Base-by-base conservation (phyloP, 2,888 invertebrate species). In the Drosophila mimetica region DNA sequence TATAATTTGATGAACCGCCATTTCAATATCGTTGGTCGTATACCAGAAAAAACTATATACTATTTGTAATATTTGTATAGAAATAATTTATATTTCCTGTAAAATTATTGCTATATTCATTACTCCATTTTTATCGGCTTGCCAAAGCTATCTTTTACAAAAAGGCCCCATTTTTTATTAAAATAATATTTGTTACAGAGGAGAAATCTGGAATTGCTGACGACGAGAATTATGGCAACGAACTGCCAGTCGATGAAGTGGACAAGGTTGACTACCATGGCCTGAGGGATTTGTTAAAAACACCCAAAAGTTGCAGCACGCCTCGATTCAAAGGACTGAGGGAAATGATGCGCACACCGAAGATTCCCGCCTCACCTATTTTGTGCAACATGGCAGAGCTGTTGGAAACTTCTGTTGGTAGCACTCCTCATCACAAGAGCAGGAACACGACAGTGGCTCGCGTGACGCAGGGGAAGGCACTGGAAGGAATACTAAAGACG, bases 401-500 rank as follows among this genome's bases (percentile, higher is more conserved):
- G 18, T 59, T 88, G 66, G 73, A 85, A 36, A 25, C 20, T 25
- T 50, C 71, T 3, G 48, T 14, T 1, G 39, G 46, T 28, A 39
- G 32, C 13, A 36, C 55, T 1, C 30, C 51, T 5, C 44, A 46
- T 1, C 55, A 46, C 4, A 57, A 51, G 20, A 50, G 53, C n/a
- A 44, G 37, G 4, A 47, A 4, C 22, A 37, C 36, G n/a, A 50
- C 54, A 6, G 61, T 64, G 5, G 50, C 20, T 2, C 71, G 61
- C 2, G 36, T 63, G 20, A 58, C 74, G 7, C 67, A 54, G 16
- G 58, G 54, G 8, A 84, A 81, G 32, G 71, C 67, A 4, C 69
- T 89, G 0, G 90, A 89, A 11, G 51, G 77, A 47, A 86, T 84
- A 44, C 84, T 91, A 13, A 90, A 88, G 44, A 91, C 91, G 11